These are phyloP conservation scores for Heteropelma amictum DNA, from an alignment of 2,888 invertebrate species.

Conservation along the genomic window DNA sequence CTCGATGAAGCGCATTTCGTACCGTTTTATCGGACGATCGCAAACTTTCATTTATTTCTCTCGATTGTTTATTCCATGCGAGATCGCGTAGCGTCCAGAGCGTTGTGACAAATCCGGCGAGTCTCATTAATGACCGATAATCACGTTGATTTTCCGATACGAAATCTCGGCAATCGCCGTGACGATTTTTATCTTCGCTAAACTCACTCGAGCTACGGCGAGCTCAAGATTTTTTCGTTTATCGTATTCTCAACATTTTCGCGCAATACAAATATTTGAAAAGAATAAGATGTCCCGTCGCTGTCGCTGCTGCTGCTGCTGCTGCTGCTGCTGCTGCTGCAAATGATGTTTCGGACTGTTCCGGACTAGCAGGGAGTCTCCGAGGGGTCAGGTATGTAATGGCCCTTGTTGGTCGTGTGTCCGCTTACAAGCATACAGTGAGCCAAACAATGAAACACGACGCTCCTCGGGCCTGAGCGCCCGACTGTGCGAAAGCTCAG, in stretches of 20 bases:
- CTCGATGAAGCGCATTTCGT: background rate
- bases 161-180: background rate
- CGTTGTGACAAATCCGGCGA: background rate
- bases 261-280: too few species aligned
- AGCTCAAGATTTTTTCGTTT: too few species aligned
- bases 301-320: too few species aligned
- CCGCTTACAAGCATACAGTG: slow-evolving; percentile 20
- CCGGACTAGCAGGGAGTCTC: too few species aligned
- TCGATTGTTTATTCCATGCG: background rate
- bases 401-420: slow-evolving; percentile 37
- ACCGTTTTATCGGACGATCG: background rate
- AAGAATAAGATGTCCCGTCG: too few species aligned
- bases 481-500: background rate
- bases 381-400: background rate
- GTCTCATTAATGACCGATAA: slow-evolving; percentile 7
- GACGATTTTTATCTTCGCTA: background rate
- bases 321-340: too few species aligned
- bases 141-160: background rate
- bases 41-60: background rate
- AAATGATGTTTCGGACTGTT: too few species aligned
- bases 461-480: slow-evolving; percentile 12
- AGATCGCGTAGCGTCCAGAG: background rate
- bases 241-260: too few species aligned
- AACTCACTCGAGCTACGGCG: background rate
- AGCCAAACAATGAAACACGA: slow-evolving; percentile 49